Percentiles rank a stretch among this genome's conserved stretches.
These are phyloP conservation scores for Drosophila saltans DNA, from an alignment of 1,140 invertebrate genomes.

Conservation along the genomic window DNA sequence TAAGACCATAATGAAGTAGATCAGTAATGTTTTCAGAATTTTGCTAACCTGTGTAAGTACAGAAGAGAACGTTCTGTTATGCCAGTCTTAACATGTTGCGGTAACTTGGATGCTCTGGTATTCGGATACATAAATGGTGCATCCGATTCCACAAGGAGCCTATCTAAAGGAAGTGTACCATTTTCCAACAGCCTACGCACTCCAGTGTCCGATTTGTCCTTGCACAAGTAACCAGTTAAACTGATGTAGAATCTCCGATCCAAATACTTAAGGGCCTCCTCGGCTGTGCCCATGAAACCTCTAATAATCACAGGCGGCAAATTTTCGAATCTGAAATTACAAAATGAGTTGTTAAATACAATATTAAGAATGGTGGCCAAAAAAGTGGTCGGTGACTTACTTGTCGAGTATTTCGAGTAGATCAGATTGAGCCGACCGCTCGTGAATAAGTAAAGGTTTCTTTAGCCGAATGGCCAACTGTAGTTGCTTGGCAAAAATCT, in stretches of 20 bases:
- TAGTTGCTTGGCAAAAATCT: conserved; percentile 95
- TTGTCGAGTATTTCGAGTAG: conserved; percentile 87
- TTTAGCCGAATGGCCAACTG: conserved; percentile 92
- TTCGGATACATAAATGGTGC: conserved; percentile 98
- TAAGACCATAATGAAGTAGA: not conserved
- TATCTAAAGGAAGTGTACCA: conserved; percentile 91
- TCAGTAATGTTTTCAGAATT: not conserved
- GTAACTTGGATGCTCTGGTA: conserved; percentile 95
- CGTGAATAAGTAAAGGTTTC: conserved; percentile 96
- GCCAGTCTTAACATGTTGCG: conserved; percentile 92
- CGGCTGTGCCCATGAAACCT: conserved; percentile 95
- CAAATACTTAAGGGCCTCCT: conserved; percentile 93
- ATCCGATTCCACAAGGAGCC: conserved; percentile 95
- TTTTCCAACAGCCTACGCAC: conserved; percentile 92
- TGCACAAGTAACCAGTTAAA: conserved; percentile 88
- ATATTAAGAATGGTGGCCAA: not conserved
- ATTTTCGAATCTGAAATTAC: conserved; percentile 84
- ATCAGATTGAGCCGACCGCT: conserved; percentile 94
- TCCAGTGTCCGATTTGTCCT: conserved; percentile 94
- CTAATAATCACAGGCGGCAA: conserved; percentile 94
- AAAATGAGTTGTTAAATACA: not conserved
- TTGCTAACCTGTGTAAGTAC: conserved; percentile 79
- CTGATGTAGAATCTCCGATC: conserved; percentile 94
- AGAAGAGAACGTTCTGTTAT: conserved; percentile 90
- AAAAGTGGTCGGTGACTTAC: conserved; percentile 54